phyloP scores from a whole-genome alignment of 2,888 invertebrate genomes.

The Marronus borbonicus region DNA sequence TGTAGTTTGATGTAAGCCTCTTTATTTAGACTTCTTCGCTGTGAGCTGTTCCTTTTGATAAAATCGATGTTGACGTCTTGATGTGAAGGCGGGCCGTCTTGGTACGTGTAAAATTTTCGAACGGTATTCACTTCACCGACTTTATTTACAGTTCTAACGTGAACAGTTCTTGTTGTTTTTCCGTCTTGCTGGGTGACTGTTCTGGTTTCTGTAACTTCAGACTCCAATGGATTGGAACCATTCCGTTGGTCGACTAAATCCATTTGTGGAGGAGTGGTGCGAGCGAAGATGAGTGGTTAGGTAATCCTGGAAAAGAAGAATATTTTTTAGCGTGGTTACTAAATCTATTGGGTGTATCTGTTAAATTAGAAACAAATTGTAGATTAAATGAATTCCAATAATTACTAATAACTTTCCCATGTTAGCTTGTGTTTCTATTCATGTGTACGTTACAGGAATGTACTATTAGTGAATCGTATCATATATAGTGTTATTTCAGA shows the following conservation, averaged over 20 bases:
- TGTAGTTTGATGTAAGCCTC: conserved; percentile 54
- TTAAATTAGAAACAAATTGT: too few relatives aligned
- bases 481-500: too few relatives aligned
- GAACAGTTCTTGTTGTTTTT: conserved; percentile 27
- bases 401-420: not conserved
- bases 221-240: not conserved
- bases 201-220: conserved; percentile 25
- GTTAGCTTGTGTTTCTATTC: too few relatives aligned
- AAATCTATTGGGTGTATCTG: too few relatives aligned
- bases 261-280: conserved; percentile 37
- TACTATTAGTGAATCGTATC: too few relatives aligned
- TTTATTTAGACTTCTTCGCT: conserved; percentile 52
- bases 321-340: not conserved
- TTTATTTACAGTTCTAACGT: conserved; percentile 34
- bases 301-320: conserved; percentile 42
- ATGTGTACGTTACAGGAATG: too few relatives aligned
- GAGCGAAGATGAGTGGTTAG: conserved; percentile 13
- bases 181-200: conserved; percentile 45
- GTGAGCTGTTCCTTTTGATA: conserved; percentile 26
- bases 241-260: conserved; percentile 1
- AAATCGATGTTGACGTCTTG: conserved; percentile 27
- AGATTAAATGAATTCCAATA: not conserved
- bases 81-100: conserved; percentile 7
- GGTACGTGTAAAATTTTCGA: conserved; percentile 1
- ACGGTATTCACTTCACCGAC: conserved; percentile 5